Base-by-base conservation (phyloP, 2,113 vertebrate species). In the Chlorodrepanis virens region DNA sequence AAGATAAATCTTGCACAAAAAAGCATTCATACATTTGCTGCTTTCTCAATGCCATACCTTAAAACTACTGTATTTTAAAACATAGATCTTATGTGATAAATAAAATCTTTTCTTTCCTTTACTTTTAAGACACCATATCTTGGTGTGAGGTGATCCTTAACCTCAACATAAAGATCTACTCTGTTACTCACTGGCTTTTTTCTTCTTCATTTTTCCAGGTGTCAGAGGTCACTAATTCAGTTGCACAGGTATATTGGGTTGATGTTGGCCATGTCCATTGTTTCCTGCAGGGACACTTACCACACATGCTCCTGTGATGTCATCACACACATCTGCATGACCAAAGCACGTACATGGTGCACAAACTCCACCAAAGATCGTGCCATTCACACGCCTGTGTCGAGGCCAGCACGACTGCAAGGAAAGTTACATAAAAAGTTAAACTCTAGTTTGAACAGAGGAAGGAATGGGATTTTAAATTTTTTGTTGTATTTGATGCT, bases 361-460 rank as follows among this genome's bases (percentile, higher is more conserved):
- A 93, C 99, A 99, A 91, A 98, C 74, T 53, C 98, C 99, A 29
- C 94, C 97, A 72, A 98, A 97, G 70, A 98, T 16, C 1, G 98
- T 99, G 59, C 98, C 96, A 1, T 99, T 99, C 74, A 99, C 97
- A 71, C 98, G 97, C 45, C 98, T 97, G 83, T 98, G 97, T 31
- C 37, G 94, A 71, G 97, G 97, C 83, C 97, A 97, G 94, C 99
- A 99, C 9, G 95, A 96, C 99, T 99, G 95, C 33, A 97, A 97
- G 64, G 15, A 3, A 81, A 61, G 61, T 78, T 7, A 75, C 53
- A 92, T 19, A 52, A 75, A 67, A 25, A 74, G 19, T 59, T 77
- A 92, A 83, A 57, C 11, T 49, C 24, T 42, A 1, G 0, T 6
- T 28, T 53, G 20, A 83, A 37, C 6, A 53, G 28, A 23, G 12